A percentile compares a stretch with the other conserved stretches of the same genome.
phyloP scores from a whole-genome alignment of 2,888 invertebrate genomes.

The Amaurobius ferox region DNA sequence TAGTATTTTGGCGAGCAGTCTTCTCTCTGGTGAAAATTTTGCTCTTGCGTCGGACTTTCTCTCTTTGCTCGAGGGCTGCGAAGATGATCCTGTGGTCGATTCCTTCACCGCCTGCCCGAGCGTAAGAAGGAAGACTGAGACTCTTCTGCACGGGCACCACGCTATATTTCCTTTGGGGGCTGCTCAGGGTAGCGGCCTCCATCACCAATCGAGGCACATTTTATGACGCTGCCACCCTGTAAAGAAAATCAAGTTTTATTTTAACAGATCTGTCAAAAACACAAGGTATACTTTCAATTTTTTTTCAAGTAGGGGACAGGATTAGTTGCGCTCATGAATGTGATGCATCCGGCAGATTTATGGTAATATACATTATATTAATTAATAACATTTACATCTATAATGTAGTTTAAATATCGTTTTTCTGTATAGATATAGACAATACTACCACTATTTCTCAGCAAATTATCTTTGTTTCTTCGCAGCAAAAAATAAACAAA shows the following conservation, averaged over 20 bases:
- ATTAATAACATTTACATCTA: too few relatives aligned
- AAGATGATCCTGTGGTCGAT: conserved; percentile 65
- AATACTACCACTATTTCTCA: too few relatives aligned
- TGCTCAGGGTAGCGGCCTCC: conserved; percentile 66
- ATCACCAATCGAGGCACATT: conserved; percentile 54
- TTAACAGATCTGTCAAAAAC: too few relatives aligned
- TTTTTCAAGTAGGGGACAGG: too few relatives aligned
- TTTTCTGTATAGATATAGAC: too few relatives aligned
- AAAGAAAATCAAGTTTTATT: background rate
- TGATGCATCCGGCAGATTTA: too few relatives aligned
- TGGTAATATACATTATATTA: too few relatives aligned
- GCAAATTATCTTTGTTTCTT: too few relatives aligned
- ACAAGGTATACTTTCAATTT: too few relatives aligned
- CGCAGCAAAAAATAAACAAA: too few relatives aligned
- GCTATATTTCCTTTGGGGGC: conserved; percentile 44
- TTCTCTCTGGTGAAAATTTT: conserved; percentile 48
- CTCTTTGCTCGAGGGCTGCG: conserved; percentile 60
- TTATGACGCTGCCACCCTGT: conserved; percentile 44
- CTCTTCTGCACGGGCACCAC: conserved; percentile 64
- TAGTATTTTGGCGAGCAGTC: conserved; percentile 30
- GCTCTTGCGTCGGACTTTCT: conserved; percentile 44
- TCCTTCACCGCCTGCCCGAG: conserved; percentile 53
- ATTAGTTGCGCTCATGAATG: too few relatives aligned
- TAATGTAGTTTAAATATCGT: too few relatives aligned
- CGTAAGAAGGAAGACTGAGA: conserved; percentile 63